A percentile compares a stretch with the other conserved stretches of the same genome.
phyloP scores from a whole-genome alignment of 2,888 invertebrate genomes.

The Spatulosminthurus flaviceps region DNA sequence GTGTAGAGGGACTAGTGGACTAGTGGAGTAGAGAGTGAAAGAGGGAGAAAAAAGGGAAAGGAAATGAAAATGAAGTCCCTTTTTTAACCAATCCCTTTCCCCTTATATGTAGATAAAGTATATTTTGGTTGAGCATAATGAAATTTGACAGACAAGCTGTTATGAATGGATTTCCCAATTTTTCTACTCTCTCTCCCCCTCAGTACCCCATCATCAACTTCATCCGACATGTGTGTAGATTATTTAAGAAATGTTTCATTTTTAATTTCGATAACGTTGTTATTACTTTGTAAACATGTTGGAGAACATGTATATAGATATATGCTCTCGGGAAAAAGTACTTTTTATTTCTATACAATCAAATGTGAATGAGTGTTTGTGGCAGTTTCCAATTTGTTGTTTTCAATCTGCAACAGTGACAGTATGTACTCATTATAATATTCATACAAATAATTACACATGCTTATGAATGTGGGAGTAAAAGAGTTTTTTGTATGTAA shows the following conservation, averaged over 20 bases:
- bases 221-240: neutral
- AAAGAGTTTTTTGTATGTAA: too few species aligned
- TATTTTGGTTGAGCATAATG: neutral
- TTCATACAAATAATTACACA: too few species aligned
- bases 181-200: neutral
- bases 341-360: too few species aligned
- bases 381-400: constrained; percentile 51
- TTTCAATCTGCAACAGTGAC: too few species aligned
- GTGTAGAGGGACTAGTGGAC: neutral
- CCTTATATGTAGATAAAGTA: neutral
- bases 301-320: too few species aligned
- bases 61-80: constrained; percentile 62
- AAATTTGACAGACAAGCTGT: constrained; percentile 38
- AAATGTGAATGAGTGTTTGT: constrained; percentile 48
- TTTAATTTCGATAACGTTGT: neutral
- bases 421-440: too few species aligned
- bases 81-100: neutral
- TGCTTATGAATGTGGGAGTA: constrained; percentile 1
- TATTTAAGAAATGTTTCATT: neutral
- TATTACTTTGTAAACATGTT: too few species aligned
- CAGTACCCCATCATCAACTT: neutral
- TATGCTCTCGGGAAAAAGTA: too few species aligned
- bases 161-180: constrained; percentile 11
- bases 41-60: constrained; percentile 50
- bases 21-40: neutral